Evolutionary conservation across 2,113 vertebrate genomes (phyloP), one percentile per base, ranked within the genome.

Genomic region (Mormoops blainvillei): DNA sequence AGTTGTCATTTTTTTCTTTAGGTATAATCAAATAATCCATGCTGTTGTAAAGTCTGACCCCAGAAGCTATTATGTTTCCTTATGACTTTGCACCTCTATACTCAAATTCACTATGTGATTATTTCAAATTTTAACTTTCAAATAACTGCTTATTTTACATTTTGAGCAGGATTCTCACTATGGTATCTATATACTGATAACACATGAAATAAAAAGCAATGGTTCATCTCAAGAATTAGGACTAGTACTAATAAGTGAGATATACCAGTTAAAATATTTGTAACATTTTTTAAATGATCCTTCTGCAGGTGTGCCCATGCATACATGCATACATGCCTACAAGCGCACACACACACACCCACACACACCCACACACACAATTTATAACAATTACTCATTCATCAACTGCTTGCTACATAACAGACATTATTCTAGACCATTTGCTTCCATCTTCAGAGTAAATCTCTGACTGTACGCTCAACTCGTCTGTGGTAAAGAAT

Each of bases 41-140:
- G 54, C 84, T 73, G 45, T 26, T 41, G 12, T 43, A 58, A 77
- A 61, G 58, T 73, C 31, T 67, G 22, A 65, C 2, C 13, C 28
- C 22, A 48, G 16, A 67, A 77, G 7, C 28, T 31, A 56, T 26
- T n/a, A 18, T 81, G 41, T 52, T n/a, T 58, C 24, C 48, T 33
- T 31, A 24, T 61, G 63, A 63, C 13, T 54, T 63, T 61, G 48
- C 2, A 52, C 28, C 54, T 67, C 45, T 91, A 20, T 68, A n/a
- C 9, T 87, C 20, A 78, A n/a, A 61, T 56, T 67, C 41, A 36
- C 22, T 88, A 63, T 86, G 31, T 45, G 38, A 78, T 86, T 16
- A 68, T 68, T 95, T 81, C 73, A 52, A 68, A 68, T 85, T 76
- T 95, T 77, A 76, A 58, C 45, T 88, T 95, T 81, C 68, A 83